Percentiles rank a stretch among this genome's conserved stretches.
These are phyloP conservation scores for Gobio occitaniae DNA, from an alignment of 2,797 vertebrate genomes.

Conservation along the genomic window DNA sequence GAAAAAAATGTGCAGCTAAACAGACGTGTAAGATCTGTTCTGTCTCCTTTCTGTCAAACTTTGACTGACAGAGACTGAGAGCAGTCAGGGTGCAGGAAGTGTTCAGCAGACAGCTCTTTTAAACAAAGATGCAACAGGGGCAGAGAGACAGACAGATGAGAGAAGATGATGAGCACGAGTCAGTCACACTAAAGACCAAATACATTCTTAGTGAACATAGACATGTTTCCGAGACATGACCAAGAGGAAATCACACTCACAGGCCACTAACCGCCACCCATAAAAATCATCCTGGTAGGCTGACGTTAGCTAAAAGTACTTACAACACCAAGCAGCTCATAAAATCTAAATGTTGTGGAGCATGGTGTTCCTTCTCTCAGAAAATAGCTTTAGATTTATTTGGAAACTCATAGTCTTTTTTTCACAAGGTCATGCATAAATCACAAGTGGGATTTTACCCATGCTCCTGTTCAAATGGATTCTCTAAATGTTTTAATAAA, in stretches of 20 bases:
- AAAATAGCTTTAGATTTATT: slow-evolving; percentile 23
- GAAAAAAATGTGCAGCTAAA: not conserved
- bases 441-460: slow-evolving; percentile 22
- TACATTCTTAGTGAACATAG: not conserved
- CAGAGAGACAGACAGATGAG: slow-evolving; percentile 22
- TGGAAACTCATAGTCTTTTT: not conserved
- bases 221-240: slow-evolving; percentile 6
- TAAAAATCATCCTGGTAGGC: not conserved
- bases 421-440: slow-evolving; percentile 26
- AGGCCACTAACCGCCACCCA: not conserved
- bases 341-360: slow-evolving; percentile 23
- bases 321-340: slow-evolving; percentile 1
- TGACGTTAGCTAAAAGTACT: not conserved
- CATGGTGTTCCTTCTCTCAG: not conserved
- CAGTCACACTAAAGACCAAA: slow-evolving; percentile 20
- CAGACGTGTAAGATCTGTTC: not conserved
- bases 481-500: slow-evolving; percentile 5
- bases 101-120: slow-evolving; percentile 28
- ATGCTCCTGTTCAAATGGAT: slow-evolving; percentile 8
- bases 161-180: slow-evolving; percentile 24
- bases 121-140: slow-evolving; percentile 13
- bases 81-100: slow-evolving; percentile 7
- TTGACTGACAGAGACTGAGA: slow-evolving; percentile 16
- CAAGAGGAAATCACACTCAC: not conserved
- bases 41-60: slow-evolving; percentile 1